Evolutionary conservation across 2,797 vertebrate genomes (phyloP), one percentile per base, ranked within the genome.

Genomic region (Manis pentadactyla): DNA sequence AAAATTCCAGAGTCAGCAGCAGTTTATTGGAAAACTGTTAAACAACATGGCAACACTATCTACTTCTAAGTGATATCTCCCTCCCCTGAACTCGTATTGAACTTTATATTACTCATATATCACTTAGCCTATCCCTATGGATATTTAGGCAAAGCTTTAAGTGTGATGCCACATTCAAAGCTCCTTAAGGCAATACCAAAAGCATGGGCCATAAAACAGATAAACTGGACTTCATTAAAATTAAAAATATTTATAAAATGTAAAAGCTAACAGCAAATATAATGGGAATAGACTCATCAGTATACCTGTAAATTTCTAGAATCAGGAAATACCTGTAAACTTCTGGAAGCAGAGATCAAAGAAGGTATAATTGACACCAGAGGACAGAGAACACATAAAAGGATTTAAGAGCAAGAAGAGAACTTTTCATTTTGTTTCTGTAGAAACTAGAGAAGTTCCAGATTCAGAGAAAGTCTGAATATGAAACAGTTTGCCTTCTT

Each of bases 1-100:
- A 94, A 97, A 96, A 94, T 84, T 68, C 34, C 73, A n/a, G 21
- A 94, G 55, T 89, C 84, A 96, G 75, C 87, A 96, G n/a, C 10
- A 92, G 39, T 51, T 93, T 94, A 84, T 86, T 92, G 68, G 81
- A 96, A 97, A 87, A 96, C 59, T 64, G 9, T 71, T 93, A 93
- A 73, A 29, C 77, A 96, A 75, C 37, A 73, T 21, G 87, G 37
- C 25, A 90, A 87, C 92, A 89, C 92, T 79, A 77, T 63, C 37
- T 91, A 51, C 37, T 95, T 78, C 73, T 86, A 85, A 93, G 82
- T 59, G 87, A 51, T 66, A 5, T 13, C 23, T 92, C 25, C n/a
- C 53, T 95, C 46, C 34, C 7, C 29, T 85, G 19, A 92, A 64
- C 1, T 23, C 25, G 66, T 53, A 75, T 0, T 92, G 68, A 46